Base-by-base conservation (phyloP, 2,113 vertebrate species). In the Brachypodius melanocephalos region DNA sequence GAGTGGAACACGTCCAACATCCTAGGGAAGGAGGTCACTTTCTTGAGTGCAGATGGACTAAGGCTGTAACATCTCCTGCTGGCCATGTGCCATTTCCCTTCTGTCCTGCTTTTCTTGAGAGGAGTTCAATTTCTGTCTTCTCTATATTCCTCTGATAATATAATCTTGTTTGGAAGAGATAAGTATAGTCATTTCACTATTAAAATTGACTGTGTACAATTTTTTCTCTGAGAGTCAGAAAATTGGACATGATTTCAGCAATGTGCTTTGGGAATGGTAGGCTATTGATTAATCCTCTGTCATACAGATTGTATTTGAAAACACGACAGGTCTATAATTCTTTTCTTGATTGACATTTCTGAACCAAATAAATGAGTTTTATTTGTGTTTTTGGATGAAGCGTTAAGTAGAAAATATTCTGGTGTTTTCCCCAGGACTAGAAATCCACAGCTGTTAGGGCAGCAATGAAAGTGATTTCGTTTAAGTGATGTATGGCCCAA, bases 221-320 rank as follows among this genome's bases (percentile, higher is more conserved):
- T 52, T 83, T 92, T 67, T 84, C 62, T 68, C 81, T 65, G 62
- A 81, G 82, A 90, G 89, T 55, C 67, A 43, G 78, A 95, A 91
- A 95, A 96, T 93, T 93, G 89, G 87, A 88, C 46, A 36, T 73
- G 87, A 95, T 95, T 95, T 91, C 93, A 94, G 71, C 74, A 79
- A 31, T 67, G 91, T 79, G 77, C 85, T 96, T 90, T 95, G 89
- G 88, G 96, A 95, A 91, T 88, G 88, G 91, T 72, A 68, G 80
- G 42, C 63, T 95, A 96, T 95, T 88, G 93, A 95, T 96, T 95
- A 94, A 91, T 95, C 55, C 80, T 95, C 66, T 92, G 87, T 89
- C 89, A 72, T 87, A 92, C 45, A 79, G 74, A 95, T 93, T 4
- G 17, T 82, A 89, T 92, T 96, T 95, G 93, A 91, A 94, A 95